Conservation (phyloP, 2,797 vertebrate species). For the Pseudopleuronectes americanus region DNA sequence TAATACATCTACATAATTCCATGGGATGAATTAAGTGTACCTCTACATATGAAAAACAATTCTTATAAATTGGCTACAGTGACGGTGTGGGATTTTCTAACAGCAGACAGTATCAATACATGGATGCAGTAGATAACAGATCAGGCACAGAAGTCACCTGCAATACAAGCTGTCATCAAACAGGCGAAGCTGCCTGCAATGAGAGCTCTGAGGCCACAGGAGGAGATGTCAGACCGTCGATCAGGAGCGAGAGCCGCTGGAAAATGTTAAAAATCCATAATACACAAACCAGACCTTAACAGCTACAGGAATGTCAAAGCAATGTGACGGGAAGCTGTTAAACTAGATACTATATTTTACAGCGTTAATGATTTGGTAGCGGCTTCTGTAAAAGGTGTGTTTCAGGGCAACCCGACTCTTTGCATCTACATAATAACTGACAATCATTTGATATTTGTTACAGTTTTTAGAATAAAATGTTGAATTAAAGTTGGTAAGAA, state of each 20-base stretch:
- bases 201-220: slow-evolving; percentile 83
- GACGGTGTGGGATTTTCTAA: not conserved
- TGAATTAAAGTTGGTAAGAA: not conserved
- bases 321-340: no score
- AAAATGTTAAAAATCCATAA: slow-evolving; percentile 1
- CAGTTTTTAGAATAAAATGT: not conserved
- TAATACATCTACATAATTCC: no score
- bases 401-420: not conserved
- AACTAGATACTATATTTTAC: not conserved
- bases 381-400: not conserved
- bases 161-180: slow-evolving; percentile 91
- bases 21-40: no score
- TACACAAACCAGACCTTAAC: no score
- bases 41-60: not conserved
- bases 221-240: slow-evolving; percentile 83
- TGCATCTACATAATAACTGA: not conserved
- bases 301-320: no score
- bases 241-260: slow-evolving; percentile 87
- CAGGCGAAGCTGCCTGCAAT: slow-evolving; percentile 85
- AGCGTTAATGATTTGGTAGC: not conserved
- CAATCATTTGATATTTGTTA: no score
- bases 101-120: not conserved
- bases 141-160: slow-evolving; percentile 79
- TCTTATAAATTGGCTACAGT: not conserved
- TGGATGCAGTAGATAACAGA: not conserved